Evolutionary conservation across 2,113 vertebrate species (phyloP).

Genomic region (Zapornia atra): DNA sequence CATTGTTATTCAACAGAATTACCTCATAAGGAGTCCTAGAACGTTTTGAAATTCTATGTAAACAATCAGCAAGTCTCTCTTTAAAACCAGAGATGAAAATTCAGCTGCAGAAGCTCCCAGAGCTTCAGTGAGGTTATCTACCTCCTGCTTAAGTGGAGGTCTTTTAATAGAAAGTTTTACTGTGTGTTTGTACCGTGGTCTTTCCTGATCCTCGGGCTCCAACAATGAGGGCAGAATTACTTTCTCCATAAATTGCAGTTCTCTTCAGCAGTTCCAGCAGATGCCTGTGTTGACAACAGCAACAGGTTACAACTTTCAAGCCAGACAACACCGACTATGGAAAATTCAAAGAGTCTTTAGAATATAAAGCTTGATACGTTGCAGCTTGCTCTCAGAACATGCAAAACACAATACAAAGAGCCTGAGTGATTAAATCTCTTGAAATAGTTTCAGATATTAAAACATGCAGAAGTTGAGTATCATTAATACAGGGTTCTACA

Average conservation of each 20-base stretch:
- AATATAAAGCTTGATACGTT: rapidly evolving
- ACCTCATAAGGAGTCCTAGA: not conserved
- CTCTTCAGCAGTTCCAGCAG: slow-evolving; percentile 90
- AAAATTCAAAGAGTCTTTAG: not conserved
- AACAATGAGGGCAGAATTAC: slow-evolving; percentile 92
- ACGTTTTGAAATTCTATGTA: not conserved
- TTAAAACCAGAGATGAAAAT: not conserved
- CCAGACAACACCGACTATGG: not conserved
- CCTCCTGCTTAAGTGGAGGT: not conserved
- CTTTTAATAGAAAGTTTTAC: not conserved
- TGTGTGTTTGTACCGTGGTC: slow-evolving; percentile 78
- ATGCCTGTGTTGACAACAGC: slow-evolving; percentile 78
- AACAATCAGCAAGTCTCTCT: not conserved
- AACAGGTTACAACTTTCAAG: not conserved
- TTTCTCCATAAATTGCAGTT: slow-evolving; percentile 89
- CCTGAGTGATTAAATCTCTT: not conserved
- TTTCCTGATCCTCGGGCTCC: slow-evolving; percentile 93
- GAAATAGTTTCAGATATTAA: not conserved
- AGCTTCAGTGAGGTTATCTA: not conserved
- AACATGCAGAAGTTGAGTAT: not conserved
- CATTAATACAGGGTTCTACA: not conserved
- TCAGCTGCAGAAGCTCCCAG: not conserved
- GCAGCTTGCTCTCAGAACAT: not conserved
- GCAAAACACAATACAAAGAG: not conserved
- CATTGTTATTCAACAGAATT: not conserved